Evolutionary conservation across 1,140 invertebrate species (phyloP), one percentile per base, ranked within the genome.

Genomic region (Macrocentrus cingulum): DNA sequence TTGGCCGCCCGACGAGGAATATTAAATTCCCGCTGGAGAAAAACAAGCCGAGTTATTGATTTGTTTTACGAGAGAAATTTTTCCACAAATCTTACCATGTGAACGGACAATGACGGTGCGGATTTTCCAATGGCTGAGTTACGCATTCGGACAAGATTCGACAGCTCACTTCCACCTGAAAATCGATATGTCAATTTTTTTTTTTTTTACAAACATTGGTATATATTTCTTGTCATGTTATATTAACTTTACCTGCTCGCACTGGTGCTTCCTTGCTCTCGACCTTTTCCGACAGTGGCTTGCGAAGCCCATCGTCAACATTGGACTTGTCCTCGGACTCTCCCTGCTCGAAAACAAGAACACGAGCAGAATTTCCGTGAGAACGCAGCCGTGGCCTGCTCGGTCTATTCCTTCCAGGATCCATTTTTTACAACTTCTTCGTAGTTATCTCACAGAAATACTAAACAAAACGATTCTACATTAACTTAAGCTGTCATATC

Each of bases 91-190:
- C 84, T 85, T 78, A 93, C 91, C 86, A 89, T 87, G 66, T 86
- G 87, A 81, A 87, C 84, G 54, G 91, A 92, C 25, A 94, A 80
- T 55, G 91, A 91, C 50, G 94, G 94, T 36, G 93, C 94, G 1
- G 94, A 97, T 71, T 96, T 95, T 34, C 95, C 95, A 60, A 97
- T 84, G 18, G 88, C 84, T 13, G 92, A 93, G 72, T 88, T 89
- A 53, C 90, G 86, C 87, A 97, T 92, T 57, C 91, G 86, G 61
- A 95, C 81, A 59, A 97, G 80, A 78, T 95, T 96, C 7, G 89
- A 89, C 13, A 81, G 52, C 67, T 83, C 81, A 66, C 74, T 68
- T 51, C 75, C 75, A 37, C 70, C 75, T 80, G 63, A 22, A 16
- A 18, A 42, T 29, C 49, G 41, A n/a, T 53, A 18, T 8, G 2